Evolutionary conservation across 2,113 vertebrate genomes (phyloP).

Genomic region (Nycticorax nycticorax): DNA sequence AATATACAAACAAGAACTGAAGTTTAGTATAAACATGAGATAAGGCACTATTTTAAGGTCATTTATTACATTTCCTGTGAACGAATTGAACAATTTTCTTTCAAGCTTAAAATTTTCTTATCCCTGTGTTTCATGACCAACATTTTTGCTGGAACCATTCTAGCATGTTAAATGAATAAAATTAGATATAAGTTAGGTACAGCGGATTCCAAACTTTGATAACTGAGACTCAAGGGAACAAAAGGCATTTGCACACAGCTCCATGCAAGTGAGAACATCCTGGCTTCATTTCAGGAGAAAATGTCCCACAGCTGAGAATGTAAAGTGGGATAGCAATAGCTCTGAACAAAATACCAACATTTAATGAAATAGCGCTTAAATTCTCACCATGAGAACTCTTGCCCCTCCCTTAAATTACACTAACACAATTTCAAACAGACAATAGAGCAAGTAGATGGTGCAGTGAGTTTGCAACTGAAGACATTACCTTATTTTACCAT

Average conservation of each 20-base stretch:
- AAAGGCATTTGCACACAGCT: background rate
- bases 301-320: slow-evolving; percentile 14
- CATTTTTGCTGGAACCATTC: background rate
- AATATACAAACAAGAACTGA: background rate
- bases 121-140: background rate
- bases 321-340: background rate
- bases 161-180: background rate
- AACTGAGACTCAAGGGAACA: background rate
- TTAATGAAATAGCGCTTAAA: background rate
- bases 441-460: background rate
- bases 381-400: background rate
- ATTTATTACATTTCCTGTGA: background rate
- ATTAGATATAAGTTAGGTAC: background rate
- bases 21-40: background rate
- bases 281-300: slow-evolving; percentile 23
- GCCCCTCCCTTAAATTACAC: background rate
- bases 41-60: background rate
- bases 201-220: background rate
- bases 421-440: background rate
- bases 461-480: rapidly evolving
- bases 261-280: background rate
- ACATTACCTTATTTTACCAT: background rate
- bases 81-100: background rate
- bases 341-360: background rate
- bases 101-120: background rate